These are phyloP conservation scores for Pelobates cultripes DNA, from an alignment of 2,797 vertebrate genomes.

Conservation along the genomic window DNA sequence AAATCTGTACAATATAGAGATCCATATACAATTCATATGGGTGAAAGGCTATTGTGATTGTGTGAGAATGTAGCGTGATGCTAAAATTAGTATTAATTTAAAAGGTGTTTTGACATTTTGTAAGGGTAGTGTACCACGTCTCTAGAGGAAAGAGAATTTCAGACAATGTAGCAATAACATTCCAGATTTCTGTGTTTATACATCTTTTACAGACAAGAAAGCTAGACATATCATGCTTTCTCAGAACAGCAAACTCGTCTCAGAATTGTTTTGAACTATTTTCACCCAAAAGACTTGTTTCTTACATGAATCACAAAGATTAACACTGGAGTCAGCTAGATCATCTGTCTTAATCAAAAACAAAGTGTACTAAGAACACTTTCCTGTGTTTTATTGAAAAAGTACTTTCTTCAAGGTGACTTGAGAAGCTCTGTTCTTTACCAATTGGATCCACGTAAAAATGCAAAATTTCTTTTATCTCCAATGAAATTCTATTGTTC, in stretches of 20 bases:
- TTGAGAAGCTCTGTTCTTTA: constrained; percentile 41
- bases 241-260: constrained; percentile 39
- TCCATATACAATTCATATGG: too few relatives aligned
- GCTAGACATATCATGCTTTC: constrained; percentile 29
- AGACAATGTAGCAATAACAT: constrained; percentile 4
- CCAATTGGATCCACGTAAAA: constrained; percentile 44
- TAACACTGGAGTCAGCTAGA: constrained; percentile 26
- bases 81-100: too few relatives aligned
- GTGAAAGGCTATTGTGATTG: too few relatives aligned
- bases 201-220: constrained; percentile 10
- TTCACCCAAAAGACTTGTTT: constrained; percentile 38
- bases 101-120: too few relatives aligned
- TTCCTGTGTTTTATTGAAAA: constrained; percentile 57
- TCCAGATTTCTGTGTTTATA: constrained; percentile 48
- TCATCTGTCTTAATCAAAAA: constrained; percentile 52
- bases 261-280: constrained; percentile 56
- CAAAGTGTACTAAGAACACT: constrained; percentile 55
- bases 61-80: too few relatives aligned
- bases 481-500: constrained; percentile 25
- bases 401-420: constrained; percentile 60
- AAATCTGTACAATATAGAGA: too few relatives aligned
- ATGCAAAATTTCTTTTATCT: constrained; percentile 49
- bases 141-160: background rate
- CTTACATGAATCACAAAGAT: constrained; percentile 56
- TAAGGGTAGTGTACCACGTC: background rate